phyloP scores from a whole-genome alignment of 2,113 vertebrate species.

The Globicephala melas region DNA sequence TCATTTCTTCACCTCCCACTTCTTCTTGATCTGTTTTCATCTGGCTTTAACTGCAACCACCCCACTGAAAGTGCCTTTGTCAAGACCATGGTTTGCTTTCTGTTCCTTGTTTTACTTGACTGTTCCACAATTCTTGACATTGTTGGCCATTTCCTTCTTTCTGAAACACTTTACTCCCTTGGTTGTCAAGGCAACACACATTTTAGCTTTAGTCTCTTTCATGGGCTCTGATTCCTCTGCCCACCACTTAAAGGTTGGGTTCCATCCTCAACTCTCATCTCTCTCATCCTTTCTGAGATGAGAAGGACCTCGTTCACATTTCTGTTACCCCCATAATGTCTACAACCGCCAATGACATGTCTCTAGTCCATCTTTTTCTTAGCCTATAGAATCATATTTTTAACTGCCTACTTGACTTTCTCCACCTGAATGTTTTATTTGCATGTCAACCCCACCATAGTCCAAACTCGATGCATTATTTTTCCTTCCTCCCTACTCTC shows the following conservation, averaged over 20 bases:
- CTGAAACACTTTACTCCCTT: background rate
- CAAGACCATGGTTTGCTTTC: background rate
- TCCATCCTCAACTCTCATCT: background rate
- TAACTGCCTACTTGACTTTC: background rate
- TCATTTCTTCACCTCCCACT: background rate
- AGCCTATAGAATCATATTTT: background rate
- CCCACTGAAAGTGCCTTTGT: background rate
- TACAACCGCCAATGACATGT: rapidly evolving
- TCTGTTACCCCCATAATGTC: no score
- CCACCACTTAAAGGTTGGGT: background rate
- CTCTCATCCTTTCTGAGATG: background rate
- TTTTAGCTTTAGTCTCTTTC: background rate
- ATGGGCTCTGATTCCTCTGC: background rate
- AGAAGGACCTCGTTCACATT: background rate
- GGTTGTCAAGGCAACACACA: background rate
- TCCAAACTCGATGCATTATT: background rate
- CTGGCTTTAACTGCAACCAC: background rate
- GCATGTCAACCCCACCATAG: rapidly evolving
- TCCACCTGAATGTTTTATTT: background rate
- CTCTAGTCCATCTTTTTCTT: background rate
- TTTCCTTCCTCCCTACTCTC: background rate
- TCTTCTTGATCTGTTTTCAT: background rate
- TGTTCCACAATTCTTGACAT: background rate
- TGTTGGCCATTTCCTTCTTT: background rate
- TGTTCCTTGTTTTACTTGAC: background rate